Evolutionary conservation across 2,888 invertebrate genomes (phyloP), one percentile per base, ranked within the genome.

Genomic region (Pheosia gnoma): DNA sequence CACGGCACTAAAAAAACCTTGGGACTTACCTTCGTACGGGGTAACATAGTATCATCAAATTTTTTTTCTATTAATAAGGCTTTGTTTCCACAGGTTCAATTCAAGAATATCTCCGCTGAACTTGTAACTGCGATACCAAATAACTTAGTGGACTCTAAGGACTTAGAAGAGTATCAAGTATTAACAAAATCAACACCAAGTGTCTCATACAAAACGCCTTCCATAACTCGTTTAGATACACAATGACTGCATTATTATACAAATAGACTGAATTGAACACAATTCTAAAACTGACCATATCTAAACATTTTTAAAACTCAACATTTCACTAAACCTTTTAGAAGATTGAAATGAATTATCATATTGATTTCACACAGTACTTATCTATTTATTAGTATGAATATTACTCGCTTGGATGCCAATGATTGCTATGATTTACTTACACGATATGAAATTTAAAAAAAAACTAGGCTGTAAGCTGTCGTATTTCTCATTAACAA

Each of bases 221-320:
- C 11, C n/a, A 47, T 5, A 47, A n/a, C n/a, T 3, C 0, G 4
- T 51, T 49, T 49, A 78, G 74, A 69, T 75, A 65, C 69, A 72
- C 63, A 67, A 13, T 13, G 51, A 51, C 51, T 51, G 51, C 13
- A 13, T 51, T 51, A 51, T 51, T 13, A 4, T 69, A 66, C 65
- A 60, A 69, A 75, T 80, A 78, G 84, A 86, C 85, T 86, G 83
- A 85, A 77, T 74, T 75, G 68, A 80, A 82, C 71, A 67, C 82
- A 74, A 82, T 84, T 84, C 82, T 83, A 79, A 78, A 85, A 72
- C 68, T 63, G 65, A 78, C 74, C 84, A 84, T 86, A 86, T 85
- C 83, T 70, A 25, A 66, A 58, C 49, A 57, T 9, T 59, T 61
- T 66, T 56, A 37, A 66, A 54, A 37, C 3, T 52, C 47, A 60